Evolutionary conservation across 2,888 invertebrate genomes (phyloP).

Genomic region (Muschampia plurimacula): DNA sequence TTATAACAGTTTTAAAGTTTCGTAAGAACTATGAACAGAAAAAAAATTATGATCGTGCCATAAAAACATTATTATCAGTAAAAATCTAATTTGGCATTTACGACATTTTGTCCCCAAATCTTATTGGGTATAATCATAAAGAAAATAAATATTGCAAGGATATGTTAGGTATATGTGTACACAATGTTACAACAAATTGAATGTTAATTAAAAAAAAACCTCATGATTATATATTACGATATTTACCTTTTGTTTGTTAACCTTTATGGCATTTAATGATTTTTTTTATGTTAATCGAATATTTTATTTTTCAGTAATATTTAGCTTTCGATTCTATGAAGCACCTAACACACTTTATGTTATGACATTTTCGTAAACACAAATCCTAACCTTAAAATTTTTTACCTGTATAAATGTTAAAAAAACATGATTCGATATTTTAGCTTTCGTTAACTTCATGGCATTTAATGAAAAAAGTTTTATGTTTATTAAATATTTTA

Average conservation of each 20-base stretch:
- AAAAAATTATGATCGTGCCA: neutral
- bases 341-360: no score
- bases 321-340: no score
- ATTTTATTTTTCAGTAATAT: neutral
- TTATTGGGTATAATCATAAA: slow-evolving; percentile 2
- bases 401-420: neutral
- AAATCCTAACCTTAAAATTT: no score
- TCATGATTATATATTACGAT: neutral
- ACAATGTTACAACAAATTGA: neutral
- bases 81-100: neutral
- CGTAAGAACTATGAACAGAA: no score
- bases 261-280: neutral
- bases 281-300: neutral
- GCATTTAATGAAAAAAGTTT: neutral
- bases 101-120: slow-evolving; percentile 4
- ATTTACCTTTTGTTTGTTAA: neutral
- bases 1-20: no score
- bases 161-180: slow-evolving; percentile 5
- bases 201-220: neutral
- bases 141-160: neutral
- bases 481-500: neutral
- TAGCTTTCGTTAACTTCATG: neutral
- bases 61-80: neutral
- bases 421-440: no score
- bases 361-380: no score